Percentiles rank a stretch among this genome's conserved stretches.
Evolutionary conservation across 2,797 vertebrate species (phyloP).

Genomic region (Cephalopachus bancanus): DNA sequence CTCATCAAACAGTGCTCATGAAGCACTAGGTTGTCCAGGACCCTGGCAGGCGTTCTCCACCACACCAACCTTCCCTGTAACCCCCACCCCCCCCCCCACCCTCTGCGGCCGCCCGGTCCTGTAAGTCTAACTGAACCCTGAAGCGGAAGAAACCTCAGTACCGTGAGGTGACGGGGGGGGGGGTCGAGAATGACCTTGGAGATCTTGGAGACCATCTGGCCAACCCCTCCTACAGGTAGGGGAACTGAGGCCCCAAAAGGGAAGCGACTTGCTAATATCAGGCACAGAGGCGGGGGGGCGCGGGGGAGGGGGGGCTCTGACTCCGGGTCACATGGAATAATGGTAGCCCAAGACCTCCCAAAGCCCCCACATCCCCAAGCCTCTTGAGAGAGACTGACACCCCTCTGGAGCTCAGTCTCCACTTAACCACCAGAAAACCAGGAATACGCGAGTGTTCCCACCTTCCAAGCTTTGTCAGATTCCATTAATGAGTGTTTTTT

Average conservation of each 20-base stretch:
- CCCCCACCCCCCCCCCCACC: neutral
- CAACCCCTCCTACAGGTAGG: neutral
- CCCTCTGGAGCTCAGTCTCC: neutral
- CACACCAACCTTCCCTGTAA: neutral
- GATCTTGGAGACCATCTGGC: neutral
- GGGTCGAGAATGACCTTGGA: neutral
- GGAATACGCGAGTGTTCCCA: conserved; percentile 61
- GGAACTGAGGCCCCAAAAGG: conserved; percentile 27
- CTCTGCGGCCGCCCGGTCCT: neutral
- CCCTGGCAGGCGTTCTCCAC: neutral
- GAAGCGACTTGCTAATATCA: neutral
- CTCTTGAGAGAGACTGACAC: neutral
- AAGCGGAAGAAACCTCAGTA: neutral
- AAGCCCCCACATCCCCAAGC: neutral
- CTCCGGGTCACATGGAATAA: neutral
- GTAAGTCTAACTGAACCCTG: conserved; percentile 13
- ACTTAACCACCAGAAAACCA: conserved; percentile 58
- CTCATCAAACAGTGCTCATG: neutral
- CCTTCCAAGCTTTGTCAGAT: conserved; percentile 75
- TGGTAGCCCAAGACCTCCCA: neutral
- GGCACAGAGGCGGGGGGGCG: too few relatives aligned
- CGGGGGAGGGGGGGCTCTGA: neutral
- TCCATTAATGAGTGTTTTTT: conserved; percentile 82
- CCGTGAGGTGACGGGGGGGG: neutral
- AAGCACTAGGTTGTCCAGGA: neutral